Conservation (phyloP, 92 coral and sea anemone species). For the Diadumene lineata region DNA sequence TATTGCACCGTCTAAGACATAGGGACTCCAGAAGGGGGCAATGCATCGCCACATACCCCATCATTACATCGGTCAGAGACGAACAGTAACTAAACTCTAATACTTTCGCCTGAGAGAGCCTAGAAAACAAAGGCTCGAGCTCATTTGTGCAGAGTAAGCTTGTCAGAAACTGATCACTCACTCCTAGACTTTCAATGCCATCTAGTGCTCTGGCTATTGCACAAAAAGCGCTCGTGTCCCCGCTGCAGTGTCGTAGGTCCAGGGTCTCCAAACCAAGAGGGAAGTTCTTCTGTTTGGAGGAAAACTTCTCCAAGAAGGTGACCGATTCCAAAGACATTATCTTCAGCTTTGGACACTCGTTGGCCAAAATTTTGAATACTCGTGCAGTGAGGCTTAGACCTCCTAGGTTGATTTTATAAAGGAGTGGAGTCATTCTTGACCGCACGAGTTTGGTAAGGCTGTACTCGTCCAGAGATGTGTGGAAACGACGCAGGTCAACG, state of each 20-base stretch:
- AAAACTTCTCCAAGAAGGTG: slow-evolving; percentile 68
- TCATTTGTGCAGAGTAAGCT: slow-evolving; percentile 38
- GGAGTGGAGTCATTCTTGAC: slow-evolving; percentile 63
- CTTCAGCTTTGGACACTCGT: slow-evolving; percentile 63
- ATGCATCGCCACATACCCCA: slow-evolving; percentile 49
- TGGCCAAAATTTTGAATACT: slow-evolving; percentile 63
- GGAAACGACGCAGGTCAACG: slow-evolving; percentile 71
- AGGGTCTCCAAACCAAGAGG: slow-evolving; percentile 64
- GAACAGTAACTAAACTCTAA: slow-evolving; percentile 87
- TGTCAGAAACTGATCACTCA: slow-evolving; percentile 71
- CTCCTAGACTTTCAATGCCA: slow-evolving; percentile 58
- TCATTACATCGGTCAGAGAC: slow-evolving; percentile 59
- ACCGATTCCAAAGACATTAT: slow-evolving; percentile 69
- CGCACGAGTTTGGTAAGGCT: slow-evolving; percentile 71
- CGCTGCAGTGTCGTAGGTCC: slow-evolving; percentile 83
- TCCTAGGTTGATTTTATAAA: slow-evolving; percentile 67
- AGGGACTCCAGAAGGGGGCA: slow-evolving; percentile 59
- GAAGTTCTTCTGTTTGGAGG: slow-evolving; percentile 52
- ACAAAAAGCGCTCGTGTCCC: slow-evolving; percentile 73
- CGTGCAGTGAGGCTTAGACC: slow-evolving; percentile 72
- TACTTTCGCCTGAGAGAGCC: slow-evolving; percentile 49
- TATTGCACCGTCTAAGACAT: slow-evolving; percentile 73
- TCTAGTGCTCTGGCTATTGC: slow-evolving; percentile 50
- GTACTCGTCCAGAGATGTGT: slow-evolving; percentile 62
- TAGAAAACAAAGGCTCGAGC: slow-evolving; percentile 37